A percentile compares a stretch with the other conserved stretches of the same genome.
These are phyloP conservation scores for Calyptomena viridis DNA, from an alignment of 2,113 vertebrate species.

Conservation along the genomic window DNA sequence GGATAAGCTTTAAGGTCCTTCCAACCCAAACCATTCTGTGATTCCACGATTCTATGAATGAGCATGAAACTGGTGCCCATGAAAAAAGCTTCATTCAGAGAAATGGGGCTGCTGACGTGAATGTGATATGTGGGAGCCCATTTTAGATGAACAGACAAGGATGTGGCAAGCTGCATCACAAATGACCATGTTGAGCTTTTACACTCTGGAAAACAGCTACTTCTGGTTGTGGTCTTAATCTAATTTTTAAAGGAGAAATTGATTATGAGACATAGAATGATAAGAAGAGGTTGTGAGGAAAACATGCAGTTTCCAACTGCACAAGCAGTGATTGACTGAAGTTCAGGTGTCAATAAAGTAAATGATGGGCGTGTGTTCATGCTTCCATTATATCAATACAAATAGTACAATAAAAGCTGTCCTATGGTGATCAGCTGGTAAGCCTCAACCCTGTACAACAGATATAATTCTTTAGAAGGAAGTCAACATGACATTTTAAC, in stretches of 20 bases:
- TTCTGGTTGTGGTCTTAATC: background rate
- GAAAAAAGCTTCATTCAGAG: background rate
- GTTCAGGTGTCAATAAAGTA: background rate
- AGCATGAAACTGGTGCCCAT: background rate
- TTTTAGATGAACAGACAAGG: background rate
- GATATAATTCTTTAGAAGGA: background rate
- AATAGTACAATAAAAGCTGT: background rate
- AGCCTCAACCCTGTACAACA: background rate
- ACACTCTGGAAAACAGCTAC: background rate
- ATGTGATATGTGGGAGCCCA: background rate
- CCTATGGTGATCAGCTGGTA: background rate
- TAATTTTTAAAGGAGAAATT: background rate
- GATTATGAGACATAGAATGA: background rate
- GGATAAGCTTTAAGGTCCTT: background rate
- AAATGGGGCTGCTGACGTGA: background rate
- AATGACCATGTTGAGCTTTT: background rate
- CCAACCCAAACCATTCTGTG: background rate
- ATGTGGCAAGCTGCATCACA: background rate
- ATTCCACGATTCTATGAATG: no score
- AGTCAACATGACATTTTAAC: background rate
- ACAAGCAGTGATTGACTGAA: background rate
- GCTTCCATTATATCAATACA: background rate
- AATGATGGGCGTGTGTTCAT: background rate
- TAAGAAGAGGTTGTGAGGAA: background rate
- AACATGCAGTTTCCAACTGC: background rate